phyloP scores from a whole-genome alignment of 2,888 invertebrate genomes.

The Meloe dianella region DNA sequence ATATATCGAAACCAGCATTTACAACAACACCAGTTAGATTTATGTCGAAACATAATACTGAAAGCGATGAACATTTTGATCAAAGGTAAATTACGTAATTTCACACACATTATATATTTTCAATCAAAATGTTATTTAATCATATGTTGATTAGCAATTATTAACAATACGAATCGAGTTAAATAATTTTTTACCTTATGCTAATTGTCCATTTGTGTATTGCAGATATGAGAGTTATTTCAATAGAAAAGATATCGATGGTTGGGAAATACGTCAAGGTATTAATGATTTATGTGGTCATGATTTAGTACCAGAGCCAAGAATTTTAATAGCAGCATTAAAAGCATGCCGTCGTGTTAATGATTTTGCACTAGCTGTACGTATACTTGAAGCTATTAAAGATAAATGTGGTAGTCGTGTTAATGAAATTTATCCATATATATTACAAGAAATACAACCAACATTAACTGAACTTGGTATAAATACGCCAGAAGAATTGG shows the following conservation, averaged over 20 bases:
- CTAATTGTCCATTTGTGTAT: no score
- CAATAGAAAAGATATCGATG: constrained; percentile 86
- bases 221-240: constrained; percentile 82
- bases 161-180: no score
- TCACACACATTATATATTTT: no score
- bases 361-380: constrained; percentile 90
- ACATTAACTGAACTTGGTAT: constrained; percentile 93
- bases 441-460: constrained; percentile 89
- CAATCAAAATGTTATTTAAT: no score
- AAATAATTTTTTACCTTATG: no score
- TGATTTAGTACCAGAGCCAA: constrained; percentile 93
- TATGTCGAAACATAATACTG: constrained; percentile 61
- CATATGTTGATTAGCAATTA: no score
- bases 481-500: constrained; percentile 92
- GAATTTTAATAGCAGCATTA: constrained; percentile 83
- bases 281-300: constrained; percentile 88
- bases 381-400: constrained; percentile 91
- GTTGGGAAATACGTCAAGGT: constrained; percentile 92
- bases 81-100: constrained; percentile 61
- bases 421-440: constrained; percentile 83
- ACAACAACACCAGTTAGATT: constrained; percentile 42
- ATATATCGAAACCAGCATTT: constrained; percentile 43
- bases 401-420: constrained; percentile 82
- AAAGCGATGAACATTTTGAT: constrained; percentile 88
- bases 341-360: constrained; percentile 92